Base-by-base conservation (phyloP, 2,888 invertebrate species). In the Synanthedon myopaeformis region DNA sequence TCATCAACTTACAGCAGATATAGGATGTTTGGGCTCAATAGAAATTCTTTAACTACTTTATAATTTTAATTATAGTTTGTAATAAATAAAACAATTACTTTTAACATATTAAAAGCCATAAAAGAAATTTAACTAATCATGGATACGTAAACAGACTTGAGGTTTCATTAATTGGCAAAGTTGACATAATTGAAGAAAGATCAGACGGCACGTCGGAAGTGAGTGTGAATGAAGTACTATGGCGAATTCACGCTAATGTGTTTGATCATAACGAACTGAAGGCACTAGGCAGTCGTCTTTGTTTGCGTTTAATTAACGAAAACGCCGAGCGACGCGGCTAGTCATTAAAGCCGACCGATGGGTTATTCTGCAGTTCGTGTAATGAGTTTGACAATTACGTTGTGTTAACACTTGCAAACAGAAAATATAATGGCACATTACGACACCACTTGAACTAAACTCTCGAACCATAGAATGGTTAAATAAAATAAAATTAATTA, bases 221-320 rank as follows among this genome's bases (percentile, higher is more conserved):
- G 12, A 13, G 14, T 13, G 45, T n/a, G 14, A 45, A 45, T n/a
- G 2, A 45, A 45, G 45, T 12, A 45, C 13, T 11, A n/a, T 59
- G 61, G 67, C 65, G 69, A 74, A 73, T 73, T 69, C 62, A 57
- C 62, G 63, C 73, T 78, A 76, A 79, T 77, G 74, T 79, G 77
- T 78, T 77, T 79, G 76, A 76, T 74, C 75, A 69, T 74, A 72
- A 73, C 74, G 70, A 68, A 75, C 71, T 70, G 66, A 49, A 45
- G 52, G 52, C 73, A 69, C 63, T 64, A 45, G 52, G 52, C 73
- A 69, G 64, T 64, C 66, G 68, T 70, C 74, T 79, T 74, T 81
- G 80, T 81, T 81, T 80, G 74, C 70, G 67, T 81, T 80, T 81
- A 79, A 81, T 80, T 81, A 80, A 74, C 71, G 76, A 74, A 79